Evolutionary conservation across 37 sponge, comb jelly and placozoan species (phyloP), one percentile per base, ranked within the genome.

Genomic region (Dysidea cf. avara): DNA sequence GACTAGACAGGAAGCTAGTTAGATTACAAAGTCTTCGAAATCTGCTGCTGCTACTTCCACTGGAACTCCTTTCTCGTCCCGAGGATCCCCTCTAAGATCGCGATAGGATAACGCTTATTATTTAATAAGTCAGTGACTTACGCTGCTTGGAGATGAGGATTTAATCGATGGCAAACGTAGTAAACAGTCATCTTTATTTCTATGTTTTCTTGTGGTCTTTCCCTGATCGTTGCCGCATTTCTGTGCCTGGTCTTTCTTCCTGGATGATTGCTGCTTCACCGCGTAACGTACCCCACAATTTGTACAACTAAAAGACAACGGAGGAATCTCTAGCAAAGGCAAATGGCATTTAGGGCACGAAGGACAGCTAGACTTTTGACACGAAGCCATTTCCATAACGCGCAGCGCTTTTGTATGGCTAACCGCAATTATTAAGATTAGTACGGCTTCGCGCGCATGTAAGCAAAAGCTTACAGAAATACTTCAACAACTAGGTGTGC

Each of bases 341-440:
- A 71, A 30, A 56, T 56, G 71, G 56, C 71, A 71, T 20, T 3
- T 53, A 11, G 71, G 35, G 13, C 71, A 71, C 71, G 56, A 71
- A 71, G 57, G 43, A 11, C 9, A 28, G 39, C 38, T 31, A 22
- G 39, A 71, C 20, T 36, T 71, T 65, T 22, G 39, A 60, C 24
- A 25, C 33, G 30, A 24, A 24, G 61, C 29, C 61, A 60, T 31
- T 7, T 7, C 35, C 71, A 53, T 39, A 25, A 18, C 47, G 25
- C 36, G 28, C n/a, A 29, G 34, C 64, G 36, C 21, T 13, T 6
- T 26, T 63, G 64, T 32, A 34, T 63, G 64, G 67, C 46, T 28
- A 31, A 28, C 20, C 29, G 33, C 20, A 43, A 43, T 43, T 12
- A 43, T 43, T 43, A n/a, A n/a, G n/a, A n/a, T n/a, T 43, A 12